These are phyloP conservation scores for Tursiops truncatus DNA, from an alignment of 2,113 vertebrate species.

Conservation along the genomic window DNA sequence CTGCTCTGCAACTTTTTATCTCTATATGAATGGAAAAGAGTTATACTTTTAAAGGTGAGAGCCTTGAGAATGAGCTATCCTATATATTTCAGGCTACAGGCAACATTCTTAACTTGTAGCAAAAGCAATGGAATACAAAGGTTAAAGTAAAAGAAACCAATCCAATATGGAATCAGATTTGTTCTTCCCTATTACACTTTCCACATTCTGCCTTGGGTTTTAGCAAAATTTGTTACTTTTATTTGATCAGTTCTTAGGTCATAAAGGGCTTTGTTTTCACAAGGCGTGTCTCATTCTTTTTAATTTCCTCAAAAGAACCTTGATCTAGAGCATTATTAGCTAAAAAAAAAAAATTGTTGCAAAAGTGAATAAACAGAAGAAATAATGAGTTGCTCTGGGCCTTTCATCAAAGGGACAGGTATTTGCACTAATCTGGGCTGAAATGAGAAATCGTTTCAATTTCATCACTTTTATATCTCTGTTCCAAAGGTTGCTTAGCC, in stretches of 20 bases:
- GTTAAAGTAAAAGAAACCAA: background rate
- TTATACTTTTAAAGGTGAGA: background rate
- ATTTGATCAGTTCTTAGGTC: background rate
- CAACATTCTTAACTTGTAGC: background rate
- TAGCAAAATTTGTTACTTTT: background rate
- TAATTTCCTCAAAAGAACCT: background rate
- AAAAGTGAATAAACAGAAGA: background rate
- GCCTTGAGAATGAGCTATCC: background rate
- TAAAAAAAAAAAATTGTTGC: background rate
- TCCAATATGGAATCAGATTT: background rate
- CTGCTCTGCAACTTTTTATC: background rate
- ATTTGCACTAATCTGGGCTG: background rate
- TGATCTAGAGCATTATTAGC: background rate
- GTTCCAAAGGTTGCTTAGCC: background rate
- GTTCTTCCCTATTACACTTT: background rate
- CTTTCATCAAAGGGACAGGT: background rate
- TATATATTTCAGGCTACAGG: background rate
- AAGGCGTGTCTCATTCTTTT: background rate
- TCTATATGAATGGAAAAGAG: background rate
- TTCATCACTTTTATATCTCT: background rate
- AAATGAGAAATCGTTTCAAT: slow-evolving; percentile 45
- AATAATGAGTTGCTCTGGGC: background rate
- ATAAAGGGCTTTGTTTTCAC: background rate
- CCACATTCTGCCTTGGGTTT: background rate
- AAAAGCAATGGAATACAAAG: background rate